phyloP scores from a whole-genome alignment of 2,888 invertebrate species.

The Glaucopsyche alexis region DNA sequence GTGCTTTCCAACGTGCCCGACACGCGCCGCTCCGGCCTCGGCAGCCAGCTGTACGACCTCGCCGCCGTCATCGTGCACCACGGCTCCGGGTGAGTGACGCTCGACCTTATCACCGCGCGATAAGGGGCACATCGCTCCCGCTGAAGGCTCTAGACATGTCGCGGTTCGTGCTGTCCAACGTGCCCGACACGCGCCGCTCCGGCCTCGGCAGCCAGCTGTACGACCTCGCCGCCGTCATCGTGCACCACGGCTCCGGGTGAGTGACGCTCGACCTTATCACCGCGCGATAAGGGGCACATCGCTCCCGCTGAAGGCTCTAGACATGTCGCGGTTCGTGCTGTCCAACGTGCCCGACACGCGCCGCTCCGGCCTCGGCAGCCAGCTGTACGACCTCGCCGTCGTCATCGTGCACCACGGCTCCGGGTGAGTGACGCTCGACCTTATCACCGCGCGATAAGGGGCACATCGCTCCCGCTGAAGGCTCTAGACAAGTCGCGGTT shows the following conservation, averaged over 20 bases:
- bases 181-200: conserved; percentile 83
- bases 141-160: conserved; percentile 88
- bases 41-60: conserved; percentile 86
- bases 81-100: conserved; percentile 82
- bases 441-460: no score
- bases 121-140: conserved; percentile 89
- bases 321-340: conserved; percentile 88
- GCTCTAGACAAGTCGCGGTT: conserved; percentile 89
- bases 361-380: conserved; percentile 81
- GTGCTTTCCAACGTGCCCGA: conserved; percentile 84
- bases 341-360: conserved; percentile 83
- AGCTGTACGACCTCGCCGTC: conserved; percentile 88
- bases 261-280: conserved; percentile 34
- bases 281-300: no score
- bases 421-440: conserved; percentile 70
- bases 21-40: conserved; percentile 81
- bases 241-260: conserved; percentile 88
- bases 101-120: no score
- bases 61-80: conserved; percentile 89
- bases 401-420: conserved; percentile 89
- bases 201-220: conserved; percentile 83
- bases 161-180: conserved; percentile 84
- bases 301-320: conserved; percentile 87
- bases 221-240: conserved; percentile 88
- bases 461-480: conserved; percentile 86